Evolutionary conservation across 1,140 invertebrate genomes (phyloP).

Genomic region (Aphelenchoides besseyi): DNA sequence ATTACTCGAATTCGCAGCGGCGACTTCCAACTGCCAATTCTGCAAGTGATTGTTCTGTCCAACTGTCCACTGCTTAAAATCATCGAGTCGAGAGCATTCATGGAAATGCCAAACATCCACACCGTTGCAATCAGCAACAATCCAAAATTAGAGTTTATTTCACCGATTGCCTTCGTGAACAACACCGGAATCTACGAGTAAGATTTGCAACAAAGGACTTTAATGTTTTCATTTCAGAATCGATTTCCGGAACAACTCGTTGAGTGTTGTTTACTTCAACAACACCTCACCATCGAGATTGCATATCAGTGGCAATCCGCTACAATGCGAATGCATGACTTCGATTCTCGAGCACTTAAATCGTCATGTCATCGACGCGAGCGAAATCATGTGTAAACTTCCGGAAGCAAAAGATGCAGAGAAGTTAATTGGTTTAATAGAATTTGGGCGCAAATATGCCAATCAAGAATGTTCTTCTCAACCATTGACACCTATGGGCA

Average conservation of each 20-base stretch:
- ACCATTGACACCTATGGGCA: conserved; percentile 41
- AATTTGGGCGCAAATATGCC: neutral
- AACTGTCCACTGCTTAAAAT: conserved; percentile 31
- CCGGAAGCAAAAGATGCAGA: neutral
- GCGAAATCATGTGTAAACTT: conserved; percentile 24
- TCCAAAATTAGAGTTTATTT: conserved; percentile 37
- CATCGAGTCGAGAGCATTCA: conserved; percentile 37
- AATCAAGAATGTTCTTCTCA: conserved; percentile 25
- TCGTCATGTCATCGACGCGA: conserved; percentile 26
- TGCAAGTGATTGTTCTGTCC: conserved; percentile 25
- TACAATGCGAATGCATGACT: conserved; percentile 40
- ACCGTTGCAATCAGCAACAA: conserved; percentile 32
- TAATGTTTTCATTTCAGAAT: conserved; percentile 37
- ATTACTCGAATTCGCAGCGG: conserved; percentile 34
- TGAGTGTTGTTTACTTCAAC: conserved; percentile 24
- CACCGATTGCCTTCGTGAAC: conserved; percentile 44
- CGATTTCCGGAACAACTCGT: conserved; percentile 36
- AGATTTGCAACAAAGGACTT: conserved; percentile 31
- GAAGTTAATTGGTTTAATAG: conserved; percentile 7
- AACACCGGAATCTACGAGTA: conserved; percentile 37
- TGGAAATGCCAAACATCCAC: conserved; percentile 43
- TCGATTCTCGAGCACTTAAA: conserved; percentile 23
- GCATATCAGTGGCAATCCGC: conserved; percentile 34
- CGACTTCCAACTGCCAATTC: conserved; percentile 38
- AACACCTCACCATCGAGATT: conserved; percentile 24